Percentiles rank a stretch among this genome's conserved stretches.
phyloP scores from a whole-genome alignment of 92 coral and sea anemone species.

The Phenganax subtilis region DNA sequence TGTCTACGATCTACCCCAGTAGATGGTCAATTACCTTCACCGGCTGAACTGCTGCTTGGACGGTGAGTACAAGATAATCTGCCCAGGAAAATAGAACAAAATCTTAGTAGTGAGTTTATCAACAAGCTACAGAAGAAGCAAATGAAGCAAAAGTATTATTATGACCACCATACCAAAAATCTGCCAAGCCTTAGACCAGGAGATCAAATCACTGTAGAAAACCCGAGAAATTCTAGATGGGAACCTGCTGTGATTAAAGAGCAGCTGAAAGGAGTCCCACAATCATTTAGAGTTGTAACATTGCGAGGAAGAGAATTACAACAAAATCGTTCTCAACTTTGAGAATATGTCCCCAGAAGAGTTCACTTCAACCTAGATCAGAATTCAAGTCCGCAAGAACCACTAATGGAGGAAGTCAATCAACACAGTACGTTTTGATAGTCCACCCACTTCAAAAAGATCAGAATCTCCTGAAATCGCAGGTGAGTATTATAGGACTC shows the following conservation, averaged over 20 bases:
- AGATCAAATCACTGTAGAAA: constrained; percentile 35
- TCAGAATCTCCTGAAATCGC: too few relatives aligned
- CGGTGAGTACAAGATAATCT: constrained; percentile 49
- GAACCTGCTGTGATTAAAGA: constrained; percentile 50
- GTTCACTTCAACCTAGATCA: not conserved
- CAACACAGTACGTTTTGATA: constrained; percentile 12
- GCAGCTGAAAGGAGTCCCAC: not conserved
- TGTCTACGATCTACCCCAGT: constrained; percentile 37
- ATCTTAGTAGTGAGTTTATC: constrained; percentile 19
- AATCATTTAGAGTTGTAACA: not conserved
- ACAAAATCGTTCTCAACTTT: not conserved
- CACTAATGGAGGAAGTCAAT: not conserved
- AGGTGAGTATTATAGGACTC: constrained; percentile 26
- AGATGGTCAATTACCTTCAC: constrained; percentile 47
- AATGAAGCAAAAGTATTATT: constrained; percentile 45
- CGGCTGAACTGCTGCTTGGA: constrained; percentile 56
- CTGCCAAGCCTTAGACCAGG: constrained; percentile 46
- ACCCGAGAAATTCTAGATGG: constrained; percentile 51
- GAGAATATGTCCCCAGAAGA: not conserved
- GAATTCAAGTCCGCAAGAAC: not conserved
- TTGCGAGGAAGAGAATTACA: not conserved
- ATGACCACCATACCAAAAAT: constrained; percentile 37
- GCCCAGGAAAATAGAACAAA: constrained; percentile 32
- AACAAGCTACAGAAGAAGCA: constrained; percentile 47
- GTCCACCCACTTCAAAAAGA: not conserved